phyloP scores from a whole-genome alignment of 2,888 invertebrate genomes.

The Magallana nippona region DNA sequence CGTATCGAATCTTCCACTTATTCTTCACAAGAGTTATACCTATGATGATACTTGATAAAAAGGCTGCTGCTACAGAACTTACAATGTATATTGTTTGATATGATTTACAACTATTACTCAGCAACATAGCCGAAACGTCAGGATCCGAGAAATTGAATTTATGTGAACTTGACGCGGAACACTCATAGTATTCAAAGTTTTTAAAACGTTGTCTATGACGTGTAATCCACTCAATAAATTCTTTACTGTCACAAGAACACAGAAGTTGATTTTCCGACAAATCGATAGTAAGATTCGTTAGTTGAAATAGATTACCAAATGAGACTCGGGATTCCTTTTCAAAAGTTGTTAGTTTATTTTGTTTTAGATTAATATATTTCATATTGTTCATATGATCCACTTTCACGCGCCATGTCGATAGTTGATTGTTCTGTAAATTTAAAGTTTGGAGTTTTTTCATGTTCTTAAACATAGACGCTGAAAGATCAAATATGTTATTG shows the following conservation, averaged over 20 bases:
- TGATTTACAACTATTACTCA: background rate
- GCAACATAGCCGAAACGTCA: background rate
- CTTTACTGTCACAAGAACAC: background rate
- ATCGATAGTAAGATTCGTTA: background rate
- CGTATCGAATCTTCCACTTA: background rate
- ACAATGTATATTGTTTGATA: background rate
- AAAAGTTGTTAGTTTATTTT: conserved; percentile 24
- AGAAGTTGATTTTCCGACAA: background rate
- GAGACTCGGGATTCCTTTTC: background rate
- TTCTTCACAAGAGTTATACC: background rate
- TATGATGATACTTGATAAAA: background rate
- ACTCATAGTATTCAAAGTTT: background rate
- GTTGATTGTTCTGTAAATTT: conserved; percentile 25
- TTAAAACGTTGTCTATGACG: background rate
- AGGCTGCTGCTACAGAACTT: background rate
- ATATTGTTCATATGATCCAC: conserved; percentile 38
- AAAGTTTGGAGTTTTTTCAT: background rate
- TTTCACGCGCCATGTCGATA: conserved; percentile 11
- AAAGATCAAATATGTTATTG: conserved; percentile 14
- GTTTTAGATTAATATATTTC: conserved; percentile 3
- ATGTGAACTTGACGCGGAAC: background rate
- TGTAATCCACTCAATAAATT: conserved; percentile 38
- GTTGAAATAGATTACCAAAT: background rate
- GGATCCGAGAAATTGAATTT: background rate
- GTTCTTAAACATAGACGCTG: background rate